Evolutionary conservation across 2,113 vertebrate species (phyloP).

Genomic region (Salvelinus sp.): DNA sequence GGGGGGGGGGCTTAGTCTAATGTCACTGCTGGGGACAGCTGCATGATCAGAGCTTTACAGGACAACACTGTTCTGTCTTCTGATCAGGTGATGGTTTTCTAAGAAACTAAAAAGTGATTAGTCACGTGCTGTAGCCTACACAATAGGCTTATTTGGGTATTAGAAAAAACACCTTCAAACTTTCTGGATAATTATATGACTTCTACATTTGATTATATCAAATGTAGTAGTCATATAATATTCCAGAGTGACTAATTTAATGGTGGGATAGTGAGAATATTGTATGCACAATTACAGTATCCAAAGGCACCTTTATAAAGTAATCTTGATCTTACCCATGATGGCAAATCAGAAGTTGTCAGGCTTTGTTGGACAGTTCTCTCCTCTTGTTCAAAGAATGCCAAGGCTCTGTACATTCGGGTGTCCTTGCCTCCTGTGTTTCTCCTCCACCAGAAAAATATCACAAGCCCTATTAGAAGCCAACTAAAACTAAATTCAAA

Average conservation of each 20-base stretch:
- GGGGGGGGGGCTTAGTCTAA: constrained; percentile 49
- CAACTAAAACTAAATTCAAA: constrained; percentile 95
- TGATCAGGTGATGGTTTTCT: constrained; percentile 36
- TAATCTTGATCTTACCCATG: constrained; percentile 86
- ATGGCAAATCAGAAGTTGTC: constrained; percentile 83
- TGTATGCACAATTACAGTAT: not conserved
- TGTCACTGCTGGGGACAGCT: constrained; percentile 66
- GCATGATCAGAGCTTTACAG: constrained; percentile 61
- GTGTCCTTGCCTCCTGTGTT: constrained; percentile 74
- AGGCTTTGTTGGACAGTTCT: constrained; percentile 71
- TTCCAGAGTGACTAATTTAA: no score
- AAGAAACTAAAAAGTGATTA: constrained; percentile 43
- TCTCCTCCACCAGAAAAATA: constrained; percentile 82
- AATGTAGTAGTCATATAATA: no score
- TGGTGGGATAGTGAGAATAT: no score
- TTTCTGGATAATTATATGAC: not conserved
- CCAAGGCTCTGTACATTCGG: constrained; percentile 79
- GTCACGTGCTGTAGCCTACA: not conserved
- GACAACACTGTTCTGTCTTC: constrained; percentile 44
- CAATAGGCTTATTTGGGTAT: not conserved
- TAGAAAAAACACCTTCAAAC: constrained; percentile 8
- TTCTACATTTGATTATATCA: no score
- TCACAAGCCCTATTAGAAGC: constrained; percentile 85
- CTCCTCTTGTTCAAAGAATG: constrained; percentile 88
- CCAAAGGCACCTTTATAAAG: not conserved